These are phyloP conservation scores for Arctocebus calabarensis DNA, from an alignment of 2,797 vertebrate species.

Conservation along the genomic window DNA sequence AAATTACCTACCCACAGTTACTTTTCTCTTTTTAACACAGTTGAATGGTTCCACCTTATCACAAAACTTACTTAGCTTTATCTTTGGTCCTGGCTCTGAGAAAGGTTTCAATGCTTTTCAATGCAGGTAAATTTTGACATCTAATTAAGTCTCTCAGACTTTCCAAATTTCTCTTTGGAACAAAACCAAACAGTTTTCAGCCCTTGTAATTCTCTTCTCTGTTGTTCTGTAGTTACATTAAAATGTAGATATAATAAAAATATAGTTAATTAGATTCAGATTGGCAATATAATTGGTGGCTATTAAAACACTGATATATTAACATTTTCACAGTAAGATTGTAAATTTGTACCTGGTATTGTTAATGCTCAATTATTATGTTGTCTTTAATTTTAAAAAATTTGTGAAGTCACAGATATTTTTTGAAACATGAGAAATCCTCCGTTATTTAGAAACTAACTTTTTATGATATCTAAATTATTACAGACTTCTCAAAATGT, in stretches of 20 bases:
- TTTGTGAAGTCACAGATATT: not conserved
- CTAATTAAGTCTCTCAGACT: not conserved
- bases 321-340: not conserved
- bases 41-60: not conserved
- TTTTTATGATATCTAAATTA: not conserved
- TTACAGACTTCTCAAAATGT: not conserved
- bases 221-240: not conserved
- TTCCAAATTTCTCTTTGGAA: conserved; percentile 13
- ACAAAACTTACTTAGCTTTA: not conserved
- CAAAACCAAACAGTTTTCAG: not conserved
- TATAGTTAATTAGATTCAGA: not conserved
- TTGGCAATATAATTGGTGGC: not conserved
- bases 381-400: not conserved
- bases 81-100: not conserved
- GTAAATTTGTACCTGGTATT: not conserved
- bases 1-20: not conserved
- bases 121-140: not conserved
- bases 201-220: not conserved
- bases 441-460: not conserved
- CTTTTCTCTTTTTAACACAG: not conserved
- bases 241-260: conserved; percentile 33
- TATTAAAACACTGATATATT: not conserved
- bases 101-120: not conserved
- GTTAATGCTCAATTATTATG: not conserved
- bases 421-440: not conserved